Percentiles rank a stretch among this genome's conserved stretches.
phyloP scores from a whole-genome alignment of 2,797 vertebrate genomes.

The Rhinatrema bivittatum region DNA sequence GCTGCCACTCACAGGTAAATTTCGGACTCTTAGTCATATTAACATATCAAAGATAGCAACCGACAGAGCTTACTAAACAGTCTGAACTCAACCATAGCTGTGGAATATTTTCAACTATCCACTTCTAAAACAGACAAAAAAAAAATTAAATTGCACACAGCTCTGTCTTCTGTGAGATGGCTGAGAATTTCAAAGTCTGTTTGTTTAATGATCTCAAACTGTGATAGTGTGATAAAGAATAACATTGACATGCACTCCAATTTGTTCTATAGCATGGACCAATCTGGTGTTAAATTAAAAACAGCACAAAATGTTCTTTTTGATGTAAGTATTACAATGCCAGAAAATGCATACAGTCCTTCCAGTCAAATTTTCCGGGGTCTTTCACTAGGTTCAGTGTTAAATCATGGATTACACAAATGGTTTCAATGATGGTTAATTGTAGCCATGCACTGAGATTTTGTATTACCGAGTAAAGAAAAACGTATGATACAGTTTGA shows the following conservation, averaged over 20 bases:
- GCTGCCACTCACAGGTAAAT: slow-evolving; percentile 37
- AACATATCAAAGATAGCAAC: slow-evolving; percentile 63
- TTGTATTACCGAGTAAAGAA: neutral
- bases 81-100: slow-evolving; percentile 26
- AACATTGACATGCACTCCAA: slow-evolving; percentile 25
- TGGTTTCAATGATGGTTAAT: slow-evolving; percentile 28
- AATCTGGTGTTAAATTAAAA: slow-evolving; percentile 33
- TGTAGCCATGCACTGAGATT: slow-evolving; percentile 4
- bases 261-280: slow-evolving; percentile 35
- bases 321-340: slow-evolving; percentile 3
- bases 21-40: slow-evolving; percentile 56
- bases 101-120: slow-evolving; percentile 22
- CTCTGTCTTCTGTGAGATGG: slow-evolving; percentile 25
- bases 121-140: slow-evolving; percentile 1
- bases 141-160: neutral
- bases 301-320: slow-evolving; percentile 13
- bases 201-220: slow-evolving; percentile 59
- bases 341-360: slow-evolving; percentile 4
- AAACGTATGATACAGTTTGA: too few species aligned
- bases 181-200: slow-evolving; percentile 39
- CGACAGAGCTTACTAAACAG: slow-evolving; percentile 55
- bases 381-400: slow-evolving; percentile 1
- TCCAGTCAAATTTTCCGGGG: neutral
- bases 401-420: slow-evolving; percentile 10
- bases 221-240: slow-evolving; percentile 44